Conservation (phyloP, 2,797 vertebrate species). For the Sebastes goodei region DNA sequence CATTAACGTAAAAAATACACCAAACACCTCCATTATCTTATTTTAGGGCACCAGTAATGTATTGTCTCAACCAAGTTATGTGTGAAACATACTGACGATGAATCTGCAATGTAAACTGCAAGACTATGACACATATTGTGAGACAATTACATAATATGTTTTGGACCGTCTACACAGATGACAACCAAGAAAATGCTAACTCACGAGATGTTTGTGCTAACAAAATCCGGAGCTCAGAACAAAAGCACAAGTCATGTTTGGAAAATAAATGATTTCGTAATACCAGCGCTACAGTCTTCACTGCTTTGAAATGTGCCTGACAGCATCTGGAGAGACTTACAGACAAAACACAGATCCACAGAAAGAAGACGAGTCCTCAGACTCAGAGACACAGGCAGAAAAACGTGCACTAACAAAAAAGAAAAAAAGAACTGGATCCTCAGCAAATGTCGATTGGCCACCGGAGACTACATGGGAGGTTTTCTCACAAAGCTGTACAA, state of each 20-base stretch:
- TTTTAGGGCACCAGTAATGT: not conserved
- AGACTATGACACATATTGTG: not conserved
- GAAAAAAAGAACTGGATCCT: slow-evolving; percentile 80
- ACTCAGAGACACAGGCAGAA: slow-evolving; percentile 65
- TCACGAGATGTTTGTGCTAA: not conserved
- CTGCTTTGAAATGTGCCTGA: slow-evolving; percentile 66
- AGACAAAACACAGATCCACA: not conserved
- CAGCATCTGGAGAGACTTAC: not conserved
- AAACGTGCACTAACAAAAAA: slow-evolving; percentile 71
- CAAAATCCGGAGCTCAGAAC: slow-evolving; percentile 35
- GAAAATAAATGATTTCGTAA: slow-evolving; percentile 38
- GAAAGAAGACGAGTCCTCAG: slow-evolving; percentile 9
- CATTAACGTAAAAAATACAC: not conserved
- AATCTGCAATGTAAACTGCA: not conserved
- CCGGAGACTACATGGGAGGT: slow-evolving; percentile 77
- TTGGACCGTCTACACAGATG: not conserved
- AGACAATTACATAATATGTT: not conserved
- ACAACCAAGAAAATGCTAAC: slow-evolving; percentile 2
- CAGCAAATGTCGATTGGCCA: slow-evolving; percentile 87
- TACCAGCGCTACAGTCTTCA: slow-evolving; percentile 64
- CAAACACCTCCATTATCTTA: not conserved
- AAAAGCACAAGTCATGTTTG: slow-evolving; percentile 58
- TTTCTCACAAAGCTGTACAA: slow-evolving; percentile 83
- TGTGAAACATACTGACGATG: not conserved
- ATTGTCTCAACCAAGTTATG: not conserved